Percentiles rank a stretch among this genome's conserved stretches.
Conservation (phyloP, 2,113 vertebrate species). For the Hemichromis elongatus region DNA sequence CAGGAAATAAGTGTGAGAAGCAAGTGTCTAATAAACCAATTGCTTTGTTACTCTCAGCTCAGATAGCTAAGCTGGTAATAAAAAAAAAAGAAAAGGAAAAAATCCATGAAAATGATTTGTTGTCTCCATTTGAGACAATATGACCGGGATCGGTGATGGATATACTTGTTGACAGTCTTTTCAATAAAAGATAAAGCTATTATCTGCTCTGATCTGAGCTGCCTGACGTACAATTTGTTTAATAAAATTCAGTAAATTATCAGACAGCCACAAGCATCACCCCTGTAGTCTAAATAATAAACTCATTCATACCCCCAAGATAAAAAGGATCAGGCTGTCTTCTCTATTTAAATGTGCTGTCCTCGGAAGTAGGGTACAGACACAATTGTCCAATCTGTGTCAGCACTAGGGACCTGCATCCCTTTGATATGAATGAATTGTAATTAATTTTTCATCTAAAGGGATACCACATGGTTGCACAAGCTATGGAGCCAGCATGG, state of each 20-base stretch:
- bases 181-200: slow-evolving; percentile 42
- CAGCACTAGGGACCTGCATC: slow-evolving; percentile 31
- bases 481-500: slow-evolving; percentile 35
- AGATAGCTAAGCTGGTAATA: not conserved
- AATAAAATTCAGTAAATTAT: slow-evolving; percentile 16
- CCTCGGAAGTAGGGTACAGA: slow-evolving; percentile 38
- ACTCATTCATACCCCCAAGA: slow-evolving; percentile 17
- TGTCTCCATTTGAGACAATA: not conserved
- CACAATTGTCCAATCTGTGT: slow-evolving; percentile 36
- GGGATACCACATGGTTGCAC: slow-evolving; percentile 49
- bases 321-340: slow-evolving; percentile 32
- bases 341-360: slow-evolving; percentile 16
- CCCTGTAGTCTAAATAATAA: slow-evolving; percentile 47
- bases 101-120: not conserved
- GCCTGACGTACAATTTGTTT: slow-evolving; percentile 28
- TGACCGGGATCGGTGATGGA: slow-evolving; percentile 11
- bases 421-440: slow-evolving; percentile 63
- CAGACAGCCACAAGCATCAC: slow-evolving; percentile 8
- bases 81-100: not conserved
- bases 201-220: not conserved
- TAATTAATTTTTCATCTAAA: slow-evolving; percentile 64
- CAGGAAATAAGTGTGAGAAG: not conserved
- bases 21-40: not conserved
- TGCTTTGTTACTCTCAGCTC: not conserved
- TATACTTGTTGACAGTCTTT: slow-evolving; percentile 19